Evolutionary conservation across 1,140 invertebrate genomes (phyloP), one percentile per base, ranked within the genome.

Genomic region (Drosophila setifemur): DNA sequence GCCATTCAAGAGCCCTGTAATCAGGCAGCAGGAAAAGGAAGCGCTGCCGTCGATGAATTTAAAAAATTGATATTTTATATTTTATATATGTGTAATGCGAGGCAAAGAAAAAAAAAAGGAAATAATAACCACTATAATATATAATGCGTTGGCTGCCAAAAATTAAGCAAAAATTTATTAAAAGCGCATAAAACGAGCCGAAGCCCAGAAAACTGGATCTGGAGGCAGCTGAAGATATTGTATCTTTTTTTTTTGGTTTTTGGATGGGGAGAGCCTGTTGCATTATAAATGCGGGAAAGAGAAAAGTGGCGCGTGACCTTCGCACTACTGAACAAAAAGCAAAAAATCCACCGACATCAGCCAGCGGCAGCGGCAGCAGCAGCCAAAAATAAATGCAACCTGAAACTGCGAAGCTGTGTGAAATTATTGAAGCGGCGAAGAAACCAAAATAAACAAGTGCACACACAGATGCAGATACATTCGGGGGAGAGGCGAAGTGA

Each of bases 41-140:
- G 61, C 68, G 40, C 43, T 25, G 58, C 60, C 37, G 42, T 31
- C 33, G 55, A 54, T 63, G 72, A 64, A 29, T 49, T 19, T 61
- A 78, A 83, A 74, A 83, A 74, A 83, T 85, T 86, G 75, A 85
- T 68, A 76, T 86, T 86, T 85, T 85, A 81, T 85, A 85, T 68
- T 73, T 86, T 86, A 86, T 85, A 81, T 85, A 86, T 86, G 52
- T 68, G 57, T 49, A 66, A 66, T 64, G 21, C 25, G 21, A 58
- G 26, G 26, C 18, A 40, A 23, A 31, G 29, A 9, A 19, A 18
- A 19, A 43, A n/a, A 42, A 68, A 61, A 54, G 40, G n/a, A 44
- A 47, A 54, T 45, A 73, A 58, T 54, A 69, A 73, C 26, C 26
- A 45, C 52, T 44, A 52, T 35, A 47, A 72, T 72, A 72, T 72